Evolutionary conservation across 2,888 invertebrate species (phyloP), one percentile per base, ranked within the genome.

Genomic region (Microplitis deprimator): DNA sequence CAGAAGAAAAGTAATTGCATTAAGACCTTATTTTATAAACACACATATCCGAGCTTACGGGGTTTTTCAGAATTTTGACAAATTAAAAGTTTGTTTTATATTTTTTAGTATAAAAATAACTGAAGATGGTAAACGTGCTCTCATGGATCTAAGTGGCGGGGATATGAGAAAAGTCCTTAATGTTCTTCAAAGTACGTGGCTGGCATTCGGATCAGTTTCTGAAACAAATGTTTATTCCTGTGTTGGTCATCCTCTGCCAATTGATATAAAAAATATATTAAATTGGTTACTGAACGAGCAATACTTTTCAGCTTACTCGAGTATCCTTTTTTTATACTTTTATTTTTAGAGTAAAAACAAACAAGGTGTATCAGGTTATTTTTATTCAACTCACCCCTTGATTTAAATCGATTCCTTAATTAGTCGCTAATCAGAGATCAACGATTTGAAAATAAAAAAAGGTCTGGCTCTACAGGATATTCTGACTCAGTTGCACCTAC

Each of bases 131-230:
- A 94, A 96, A 87, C 93, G 95, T 82, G 98, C 99, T 0, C 89
- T 99, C 5, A 92, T 98, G 80, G 95, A 95, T 0, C 91, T 99
- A 1, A 96, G 98, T 0, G 95, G 95, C 77, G 99, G 99, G 10
- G 99, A 99, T 90, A 99, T 99, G 99, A 93, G 99, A 82, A 97
- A 96, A 90, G 97, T 98, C 0, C 90, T 99, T 29, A 99, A 99
- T 91, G 96, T 99, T 29, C 91, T 99, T 71, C 99, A 99, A 91
- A 97, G 98, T 91, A 97, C 98, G 10, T 96, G 96, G 91, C 94
- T 99, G 90, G 98, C 98, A 1, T 97, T 95, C 90, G 95, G 95
- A 82, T 91, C 92, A 81, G 96, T 99, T 50, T 96, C 94, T 39
- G 98, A 98, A 90, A 95, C 96, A 82, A 95, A 94, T 88, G 98